phyloP scores from a whole-genome alignment of 2,113 vertebrate genomes.

The Columbina picui region DNA sequence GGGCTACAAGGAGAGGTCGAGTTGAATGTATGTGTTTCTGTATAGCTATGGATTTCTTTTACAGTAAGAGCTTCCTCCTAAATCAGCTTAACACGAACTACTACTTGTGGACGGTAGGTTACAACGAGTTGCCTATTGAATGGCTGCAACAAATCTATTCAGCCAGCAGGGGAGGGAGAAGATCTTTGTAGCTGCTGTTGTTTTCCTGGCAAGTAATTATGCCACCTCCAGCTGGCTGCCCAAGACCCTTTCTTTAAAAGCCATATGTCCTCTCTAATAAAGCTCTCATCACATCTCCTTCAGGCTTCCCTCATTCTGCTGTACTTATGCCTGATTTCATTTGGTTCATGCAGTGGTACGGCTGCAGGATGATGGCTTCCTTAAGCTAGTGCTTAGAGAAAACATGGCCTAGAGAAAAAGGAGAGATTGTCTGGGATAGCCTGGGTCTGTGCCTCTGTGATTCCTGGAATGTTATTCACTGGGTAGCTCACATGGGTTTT shows the following conservation, averaged over 20 bases:
- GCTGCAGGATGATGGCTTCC: not conserved
- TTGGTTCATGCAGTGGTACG: not conserved
- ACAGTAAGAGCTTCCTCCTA: not conserved
- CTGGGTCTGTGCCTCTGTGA: not conserved
- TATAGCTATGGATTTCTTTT: not conserved
- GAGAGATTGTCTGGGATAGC: not conserved
- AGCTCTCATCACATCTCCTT: conserved; percentile 36
- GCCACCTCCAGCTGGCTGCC: conserved; percentile 17
- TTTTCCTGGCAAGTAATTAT: not conserved
- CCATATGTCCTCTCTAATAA: conserved; percentile 33
- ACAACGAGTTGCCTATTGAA: not conserved
- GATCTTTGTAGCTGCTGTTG: not conserved
- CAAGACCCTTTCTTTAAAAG: conserved; percentile 26
- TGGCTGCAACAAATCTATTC: not conserved
- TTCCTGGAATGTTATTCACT: conserved; percentile 9
- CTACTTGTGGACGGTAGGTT: not conserved
- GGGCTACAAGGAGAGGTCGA: not conserved
- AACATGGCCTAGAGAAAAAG: not conserved
- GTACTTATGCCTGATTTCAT: not conserved
- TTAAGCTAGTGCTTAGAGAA: not conserved
- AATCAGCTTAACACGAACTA: not conserved
- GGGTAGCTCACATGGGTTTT: not conserved
- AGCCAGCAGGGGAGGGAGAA: not conserved
- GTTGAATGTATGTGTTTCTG: accelerated
- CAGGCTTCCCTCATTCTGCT: conserved; percentile 30